Conservation (phyloP, 2,888 invertebrate species). For the Drosophila pseudotakahashii region DNA sequence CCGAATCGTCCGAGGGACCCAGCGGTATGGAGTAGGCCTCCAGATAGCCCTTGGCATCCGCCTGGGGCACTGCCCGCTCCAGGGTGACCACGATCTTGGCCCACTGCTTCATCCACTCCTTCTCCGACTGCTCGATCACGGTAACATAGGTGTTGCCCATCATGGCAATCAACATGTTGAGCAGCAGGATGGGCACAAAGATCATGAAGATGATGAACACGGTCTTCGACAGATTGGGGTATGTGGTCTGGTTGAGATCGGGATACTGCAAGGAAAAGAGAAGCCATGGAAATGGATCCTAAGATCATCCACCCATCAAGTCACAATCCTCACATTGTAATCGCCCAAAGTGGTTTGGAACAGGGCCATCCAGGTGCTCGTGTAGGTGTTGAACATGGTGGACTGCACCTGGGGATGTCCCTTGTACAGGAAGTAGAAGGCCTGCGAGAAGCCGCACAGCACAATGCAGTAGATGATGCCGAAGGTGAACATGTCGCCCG, state of each 20-base stretch:
- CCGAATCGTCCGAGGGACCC: slow-evolving; percentile 92
- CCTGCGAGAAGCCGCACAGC: slow-evolving; percentile 97
- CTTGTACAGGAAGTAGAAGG: slow-evolving; percentile 97
- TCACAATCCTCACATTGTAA: slow-evolving; percentile 91
- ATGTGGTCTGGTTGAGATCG: slow-evolving; percentile 94
- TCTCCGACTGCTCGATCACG: slow-evolving; percentile 98
- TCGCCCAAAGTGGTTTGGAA: slow-evolving; percentile 99
- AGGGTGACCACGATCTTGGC: slow-evolving; percentile 99
- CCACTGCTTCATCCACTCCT: slow-evolving; percentile 99
- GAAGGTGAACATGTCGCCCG: slow-evolving; percentile 99
- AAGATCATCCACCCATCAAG: too few species aligned
- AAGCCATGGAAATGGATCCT: too few species aligned
- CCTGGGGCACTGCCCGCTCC: slow-evolving; percentile 95
- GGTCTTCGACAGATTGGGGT: slow-evolving; percentile 95
- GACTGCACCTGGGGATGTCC: slow-evolving; percentile 92
- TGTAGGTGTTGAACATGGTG: slow-evolving; percentile 92
- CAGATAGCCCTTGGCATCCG: slow-evolving; percentile 95
- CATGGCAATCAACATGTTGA: slow-evolving; percentile 99
- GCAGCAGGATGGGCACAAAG: slow-evolving; percentile 96
- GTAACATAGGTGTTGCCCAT: slow-evolving; percentile 99
- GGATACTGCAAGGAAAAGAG: slow-evolving; percentile 89
- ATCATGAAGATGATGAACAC: slow-evolving; percentile 99
- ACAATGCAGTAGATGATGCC: slow-evolving; percentile 98
- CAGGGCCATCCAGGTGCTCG: slow-evolving; percentile 98
- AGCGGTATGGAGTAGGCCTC: slow-evolving; percentile 97